Base-by-base conservation (phyloP, 2,113 vertebrate genomes). In the Oncorhynchus nerka region DNA sequence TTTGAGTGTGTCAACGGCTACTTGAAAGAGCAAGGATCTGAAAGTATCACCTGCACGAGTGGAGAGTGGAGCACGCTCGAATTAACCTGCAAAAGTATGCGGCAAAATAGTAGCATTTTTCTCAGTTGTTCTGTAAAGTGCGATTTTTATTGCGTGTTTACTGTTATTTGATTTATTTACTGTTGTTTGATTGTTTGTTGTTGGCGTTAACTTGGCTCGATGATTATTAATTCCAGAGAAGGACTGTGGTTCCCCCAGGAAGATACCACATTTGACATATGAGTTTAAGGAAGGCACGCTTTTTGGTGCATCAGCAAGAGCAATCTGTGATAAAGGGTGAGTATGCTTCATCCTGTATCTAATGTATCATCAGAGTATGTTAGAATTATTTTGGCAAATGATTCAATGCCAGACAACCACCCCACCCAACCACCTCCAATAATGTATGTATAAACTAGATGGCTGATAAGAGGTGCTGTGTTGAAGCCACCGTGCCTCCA, bases 1-100 rank as follows among this genome's bases (percentile, higher is more conserved):
- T 68, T 90, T 16, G 67, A 81, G 48, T 93, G 92, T 74, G 51
- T 9, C 5, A 66, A 39, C 8, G 92, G 92, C 12, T 81, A 76
- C 5, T 0, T 12, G 0, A 0, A 0, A 2, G 80, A 83, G 4
- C 28, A 70, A 0, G 91, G 92, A 11, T 81, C 86, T 11, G 34
- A 5, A 1, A 20, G 0, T 0, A 79, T 83, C 2, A 83, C 1
- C 34, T 93, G 92, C 68, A 3, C 0, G 0, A 0, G 15, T 26
- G 79, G 76, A 0, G 0, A 12, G 0, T 93, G 92, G 92, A 87
- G 68, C 15, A 0, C 67, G 9, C 69, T 69, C 15, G 69, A 88
- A 64, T 75, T 93, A 13, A 22, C 0, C 9, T 93, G 92, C 77
- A 85, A 73, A 84, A 89, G 92, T 93, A 78, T 84, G 87, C 75